These are phyloP conservation scores for Papilio demoleus DNA, from an alignment of 2,888 invertebrate genomes.

Conservation along the genomic window DNA sequence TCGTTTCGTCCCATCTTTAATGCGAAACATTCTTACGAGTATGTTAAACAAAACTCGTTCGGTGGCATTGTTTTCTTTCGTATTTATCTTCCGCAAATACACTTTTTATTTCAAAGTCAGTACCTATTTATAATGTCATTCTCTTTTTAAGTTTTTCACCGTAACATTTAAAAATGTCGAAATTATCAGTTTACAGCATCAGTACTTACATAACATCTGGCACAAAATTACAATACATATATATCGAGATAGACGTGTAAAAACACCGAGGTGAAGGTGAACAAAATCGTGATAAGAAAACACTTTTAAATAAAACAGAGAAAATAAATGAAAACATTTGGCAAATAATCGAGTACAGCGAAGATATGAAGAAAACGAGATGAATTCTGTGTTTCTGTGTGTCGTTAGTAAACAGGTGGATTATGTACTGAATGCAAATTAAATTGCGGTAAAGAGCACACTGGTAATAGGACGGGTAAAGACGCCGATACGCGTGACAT, in stretches of 20 bases:
- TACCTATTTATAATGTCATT: neutral
- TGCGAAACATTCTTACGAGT: conserved; percentile 14
- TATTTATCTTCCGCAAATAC: conserved; percentile 12
- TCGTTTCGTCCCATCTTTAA: conserved; percentile 1
- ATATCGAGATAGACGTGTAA: neutral
- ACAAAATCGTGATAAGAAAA: neutral
- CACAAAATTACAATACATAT: neutral
- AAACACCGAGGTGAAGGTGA: neutral
- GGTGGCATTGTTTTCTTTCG: conserved; percentile 5
- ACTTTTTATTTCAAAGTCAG: neutral
- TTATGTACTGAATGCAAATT: conserved; percentile 29
- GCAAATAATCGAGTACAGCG: conserved; percentile 3
- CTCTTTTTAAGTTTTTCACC: neutral
- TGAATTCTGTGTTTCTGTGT: conserved; percentile 12
- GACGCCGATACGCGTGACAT: conserved; percentile 32
- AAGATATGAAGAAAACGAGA: conserved; percentile 14
- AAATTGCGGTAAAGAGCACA: conserved; percentile 8
- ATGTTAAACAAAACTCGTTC: conserved; percentile 24
- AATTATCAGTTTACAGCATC: neutral
- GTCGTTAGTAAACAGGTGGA: conserved; percentile 35
- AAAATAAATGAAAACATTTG: conserved; percentile 13
- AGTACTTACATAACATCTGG: conserved; percentile 2
- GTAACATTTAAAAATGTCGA: neutral
- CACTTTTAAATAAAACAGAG: neutral
- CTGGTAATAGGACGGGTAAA: conserved; percentile 10